A percentile compares a stretch with the other conserved stretches of the same genome.
Conservation (phyloP, 1,140 invertebrate species). For the Lasioglossum baleicum region DNA sequence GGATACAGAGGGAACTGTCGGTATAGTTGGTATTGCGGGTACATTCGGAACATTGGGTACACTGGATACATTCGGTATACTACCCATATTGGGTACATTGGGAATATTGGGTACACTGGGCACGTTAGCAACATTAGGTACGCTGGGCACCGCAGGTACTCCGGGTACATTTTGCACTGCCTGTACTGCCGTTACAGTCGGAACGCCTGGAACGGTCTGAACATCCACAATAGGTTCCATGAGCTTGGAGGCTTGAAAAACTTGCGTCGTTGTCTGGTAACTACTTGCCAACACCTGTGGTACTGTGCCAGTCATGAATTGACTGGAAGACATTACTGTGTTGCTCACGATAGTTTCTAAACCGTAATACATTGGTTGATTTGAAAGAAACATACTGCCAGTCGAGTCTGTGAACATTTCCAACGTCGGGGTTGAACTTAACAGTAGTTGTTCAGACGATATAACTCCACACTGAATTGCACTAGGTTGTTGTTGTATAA, state of each 20-base stretch:
- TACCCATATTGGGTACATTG: constrained; percentile 54
- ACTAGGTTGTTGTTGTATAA: constrained; percentile 82
- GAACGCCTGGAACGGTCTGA: constrained; percentile 66
- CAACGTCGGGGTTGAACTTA: constrained; percentile 84
- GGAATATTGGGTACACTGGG: constrained; percentile 77
- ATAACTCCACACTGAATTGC: constrained; percentile 82
- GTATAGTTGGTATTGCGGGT: constrained; percentile 21
- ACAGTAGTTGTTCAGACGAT: constrained; percentile 82
- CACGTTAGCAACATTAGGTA: constrained; percentile 60
- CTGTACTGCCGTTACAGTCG: constrained; percentile 77
- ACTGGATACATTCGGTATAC: constrained; percentile 86
- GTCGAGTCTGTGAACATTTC: constrained; percentile 86
- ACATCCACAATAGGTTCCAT: constrained; percentile 88
- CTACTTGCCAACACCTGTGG: constrained; percentile 89
- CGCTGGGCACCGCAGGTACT: constrained; percentile 50
- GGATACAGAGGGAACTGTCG: constrained; percentile 5
- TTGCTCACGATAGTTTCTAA: constrained; percentile 92
- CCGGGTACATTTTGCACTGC: constrained; percentile 74
- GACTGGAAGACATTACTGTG: constrained; percentile 91
- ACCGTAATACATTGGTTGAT: constrained; percentile 89
- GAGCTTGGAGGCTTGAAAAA: constrained; percentile 88
- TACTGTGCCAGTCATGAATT: constrained; percentile 88
- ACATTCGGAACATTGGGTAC: constrained; percentile 50
- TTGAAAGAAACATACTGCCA: constrained; percentile 84
- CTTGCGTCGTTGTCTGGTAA: constrained; percentile 90